Evolutionary conservation across 2,888 invertebrate genomes (phyloP).

Genomic region (Caenorhabditis sp.): DNA sequence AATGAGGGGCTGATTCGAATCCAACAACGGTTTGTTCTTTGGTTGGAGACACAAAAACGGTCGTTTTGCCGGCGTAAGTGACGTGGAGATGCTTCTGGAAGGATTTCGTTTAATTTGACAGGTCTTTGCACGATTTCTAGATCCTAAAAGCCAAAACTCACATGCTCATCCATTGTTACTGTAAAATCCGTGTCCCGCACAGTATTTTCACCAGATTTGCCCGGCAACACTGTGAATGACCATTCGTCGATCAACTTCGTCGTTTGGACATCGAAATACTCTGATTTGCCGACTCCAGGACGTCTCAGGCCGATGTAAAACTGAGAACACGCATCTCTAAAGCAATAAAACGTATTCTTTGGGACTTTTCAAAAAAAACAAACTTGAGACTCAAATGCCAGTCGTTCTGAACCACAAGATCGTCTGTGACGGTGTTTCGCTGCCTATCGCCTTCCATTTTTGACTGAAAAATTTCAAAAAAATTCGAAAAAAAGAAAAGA

Average conservation of each 20-base stretch:
- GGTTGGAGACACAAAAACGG: slow-evolving; percentile 39
- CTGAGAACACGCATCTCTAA: slow-evolving; percentile 43
- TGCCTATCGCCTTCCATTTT: slow-evolving; percentile 9
- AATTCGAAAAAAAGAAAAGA: background rate
- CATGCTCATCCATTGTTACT: slow-evolving; percentile 33
- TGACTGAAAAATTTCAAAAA: slow-evolving; percentile 16
- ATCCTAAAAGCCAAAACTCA: too few relatives aligned
- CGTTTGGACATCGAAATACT: slow-evolving; percentile 48
- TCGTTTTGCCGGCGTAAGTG: slow-evolving; percentile 37
- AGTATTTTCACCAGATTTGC: slow-evolving; percentile 1
- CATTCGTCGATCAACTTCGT: slow-evolving; percentile 62
- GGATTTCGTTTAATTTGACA: background rate
- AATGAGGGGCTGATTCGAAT: slow-evolving; percentile 23
- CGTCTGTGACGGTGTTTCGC: slow-evolving; percentile 21
- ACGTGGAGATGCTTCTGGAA: slow-evolving; percentile 47
- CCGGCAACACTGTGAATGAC: slow-evolving; percentile 49
- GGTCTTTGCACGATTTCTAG: background rate
- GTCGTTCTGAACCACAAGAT: slow-evolving; percentile 48
- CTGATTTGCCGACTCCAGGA: background rate
- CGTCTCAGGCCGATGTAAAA: slow-evolving; percentile 46
- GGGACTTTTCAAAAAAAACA: background rate
- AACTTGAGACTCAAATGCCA: slow-evolving; percentile 52
- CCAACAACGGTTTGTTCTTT: slow-evolving; percentile 22
- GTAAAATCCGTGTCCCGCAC: slow-evolving; percentile 16
- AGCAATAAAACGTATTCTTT: slow-evolving; percentile 25